These are phyloP conservation scores for Solenopsis fugax DNA, from an alignment of 1,140 invertebrate genomes.

Conservation along the genomic window DNA sequence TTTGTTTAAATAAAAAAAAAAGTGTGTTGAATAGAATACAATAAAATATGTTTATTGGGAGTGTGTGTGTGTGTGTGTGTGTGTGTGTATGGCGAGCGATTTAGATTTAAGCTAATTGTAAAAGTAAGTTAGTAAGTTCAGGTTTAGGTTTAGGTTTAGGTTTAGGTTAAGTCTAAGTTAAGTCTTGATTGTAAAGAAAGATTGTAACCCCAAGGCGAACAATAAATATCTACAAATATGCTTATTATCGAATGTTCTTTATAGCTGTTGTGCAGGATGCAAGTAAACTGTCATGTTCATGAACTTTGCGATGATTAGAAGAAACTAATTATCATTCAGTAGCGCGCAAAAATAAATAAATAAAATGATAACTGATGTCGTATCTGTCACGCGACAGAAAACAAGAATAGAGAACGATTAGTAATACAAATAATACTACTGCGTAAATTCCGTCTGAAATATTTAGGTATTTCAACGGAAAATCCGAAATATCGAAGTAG, in stretches of 20 bases:
- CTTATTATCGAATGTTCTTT: background rate
- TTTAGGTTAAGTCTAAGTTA: too few species aligned
- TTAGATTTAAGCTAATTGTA: too few species aligned
- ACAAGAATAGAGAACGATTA: background rate
- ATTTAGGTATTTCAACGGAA: conserved; percentile 21
- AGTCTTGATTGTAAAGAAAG: too few species aligned
- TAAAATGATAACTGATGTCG: conserved; percentile 34
- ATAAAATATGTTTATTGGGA: too few species aligned
- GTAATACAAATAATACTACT: conserved; percentile 11
- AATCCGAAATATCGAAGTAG: background rate
- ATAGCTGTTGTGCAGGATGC: background rate
- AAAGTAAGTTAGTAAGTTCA: too few species aligned
- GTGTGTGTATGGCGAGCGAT: too few species aligned
- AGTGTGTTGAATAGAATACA: background rate
- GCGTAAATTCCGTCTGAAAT: conserved; percentile 24
- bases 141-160: too few species aligned
- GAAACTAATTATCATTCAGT: conserved; percentile 14
- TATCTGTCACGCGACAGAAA: conserved; percentile 57
- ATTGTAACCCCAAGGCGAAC: too few species aligned
- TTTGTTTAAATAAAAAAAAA: background rate
- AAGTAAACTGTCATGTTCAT: conserved; percentile 2
- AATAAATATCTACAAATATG: background rate
- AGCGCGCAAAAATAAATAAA: conserved; percentile 1
- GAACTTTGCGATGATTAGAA: conserved; percentile 17
- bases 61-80: too few species aligned